phyloP scores from a whole-genome alignment of 2,888 invertebrate genomes.

The Sepiola atlantica region DNA sequence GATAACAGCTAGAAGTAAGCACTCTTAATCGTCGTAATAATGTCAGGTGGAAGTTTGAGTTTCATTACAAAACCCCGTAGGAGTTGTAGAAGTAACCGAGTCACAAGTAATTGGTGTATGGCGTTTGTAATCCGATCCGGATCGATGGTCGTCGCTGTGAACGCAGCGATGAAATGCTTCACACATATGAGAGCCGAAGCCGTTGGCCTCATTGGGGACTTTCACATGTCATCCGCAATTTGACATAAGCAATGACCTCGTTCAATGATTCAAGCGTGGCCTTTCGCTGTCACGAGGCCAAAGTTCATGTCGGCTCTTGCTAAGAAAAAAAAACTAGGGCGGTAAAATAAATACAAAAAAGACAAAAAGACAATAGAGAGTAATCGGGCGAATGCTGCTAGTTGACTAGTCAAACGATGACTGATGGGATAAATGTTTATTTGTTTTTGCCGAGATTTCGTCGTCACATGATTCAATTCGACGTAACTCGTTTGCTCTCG shows the following conservation, averaged over 20 bases:
- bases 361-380: not conserved
- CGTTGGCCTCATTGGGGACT: slow-evolving; percentile 4
- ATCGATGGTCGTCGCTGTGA: slow-evolving; percentile 11
- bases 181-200: not conserved
- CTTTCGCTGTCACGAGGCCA: not conserved
- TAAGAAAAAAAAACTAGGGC: not conserved
- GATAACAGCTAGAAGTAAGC: not conserved
- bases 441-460: not conserved
- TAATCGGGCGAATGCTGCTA: not conserved
- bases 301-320: not conserved
- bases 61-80: not conserved
- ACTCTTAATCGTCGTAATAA: not conserved
- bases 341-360: not conserved
- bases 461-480: not conserved
- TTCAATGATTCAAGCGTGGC: not conserved
- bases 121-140: not conserved
- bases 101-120: not conserved
- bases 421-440: not conserved
- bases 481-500: not conserved
- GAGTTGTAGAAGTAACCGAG: not conserved
- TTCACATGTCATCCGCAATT: not conserved
- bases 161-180: not conserved
- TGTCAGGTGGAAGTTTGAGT: not conserved
- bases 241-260: not conserved
- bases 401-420: not conserved